phyloP scores from a whole-genome alignment of 2,797 vertebrate species.

The Takifugu rubripes region DNA sequence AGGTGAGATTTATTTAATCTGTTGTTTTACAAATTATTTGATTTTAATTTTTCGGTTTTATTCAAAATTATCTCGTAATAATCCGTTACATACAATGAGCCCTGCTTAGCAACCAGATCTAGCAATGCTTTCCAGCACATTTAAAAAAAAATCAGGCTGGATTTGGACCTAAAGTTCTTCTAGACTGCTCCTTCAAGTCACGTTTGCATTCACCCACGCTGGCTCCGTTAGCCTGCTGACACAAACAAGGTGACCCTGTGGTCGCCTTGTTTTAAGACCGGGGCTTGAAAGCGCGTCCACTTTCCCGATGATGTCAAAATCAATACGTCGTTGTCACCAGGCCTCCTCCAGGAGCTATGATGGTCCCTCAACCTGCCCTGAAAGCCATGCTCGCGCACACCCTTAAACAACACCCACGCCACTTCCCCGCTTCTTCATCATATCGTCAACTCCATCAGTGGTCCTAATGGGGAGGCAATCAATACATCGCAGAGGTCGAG shows the following conservation, averaged over 20 bases:
- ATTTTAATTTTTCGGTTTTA: too few species aligned
- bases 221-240: slow-evolving; percentile 48
- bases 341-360: slow-evolving; percentile 40
- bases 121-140: too few species aligned
- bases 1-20: too few species aligned
- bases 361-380: slow-evolving; percentile 34
- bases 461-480: slow-evolving; percentile 62
- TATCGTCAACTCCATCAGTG: slow-evolving; percentile 69
- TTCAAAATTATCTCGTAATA: too few species aligned
- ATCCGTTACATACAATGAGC: too few species aligned
- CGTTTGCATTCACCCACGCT: slow-evolving; percentile 8
- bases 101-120: too few species aligned
- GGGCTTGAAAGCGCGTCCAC: slow-evolving; percentile 41
- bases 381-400: slow-evolving; percentile 51
- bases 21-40: too few species aligned
- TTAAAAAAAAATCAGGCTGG: too few species aligned
- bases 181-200: too few species aligned
- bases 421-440: slow-evolving; percentile 53
- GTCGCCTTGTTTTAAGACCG: slow-evolving; percentile 50
- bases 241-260: slow-evolving; percentile 65
- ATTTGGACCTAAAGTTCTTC: too few species aligned
- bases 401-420: slow-evolving; percentile 43
- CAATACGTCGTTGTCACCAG: slow-evolving; percentile 70
- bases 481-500: slow-evolving; percentile 60
- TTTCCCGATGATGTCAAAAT: slow-evolving; percentile 70